These are phyloP conservation scores for Argyresthia albistria DNA, from an alignment of 2,888 invertebrate genomes.

Conservation along the genomic window DNA sequence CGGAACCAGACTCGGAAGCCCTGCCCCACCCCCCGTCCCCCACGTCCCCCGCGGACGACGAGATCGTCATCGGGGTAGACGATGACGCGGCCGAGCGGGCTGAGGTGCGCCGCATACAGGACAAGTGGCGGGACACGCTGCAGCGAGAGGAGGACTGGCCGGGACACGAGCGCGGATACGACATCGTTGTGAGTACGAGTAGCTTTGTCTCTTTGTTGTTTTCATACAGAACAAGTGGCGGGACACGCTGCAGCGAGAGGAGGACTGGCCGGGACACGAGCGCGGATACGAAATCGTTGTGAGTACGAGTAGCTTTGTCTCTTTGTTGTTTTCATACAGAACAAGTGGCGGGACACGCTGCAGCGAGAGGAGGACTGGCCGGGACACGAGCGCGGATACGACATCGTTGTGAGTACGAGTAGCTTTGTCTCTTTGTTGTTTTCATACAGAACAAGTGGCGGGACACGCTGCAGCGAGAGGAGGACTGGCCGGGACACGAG, in stretches of 20 bases:
- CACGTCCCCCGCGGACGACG: constrained; percentile 63
- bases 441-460: constrained; percentile 84
- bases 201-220: neutral
- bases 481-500: constrained; percentile 59
- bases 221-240: constrained; percentile 84
- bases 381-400: constrained; percentile 70
- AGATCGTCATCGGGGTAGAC: constrained; percentile 74
- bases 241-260: constrained; percentile 75
- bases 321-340: constrained; percentile 63
- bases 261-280: constrained; percentile 59
- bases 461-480: constrained; percentile 75
- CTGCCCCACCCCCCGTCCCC: constrained; percentile 69
- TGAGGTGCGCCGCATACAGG: constrained; percentile 80
- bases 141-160: constrained; percentile 67
- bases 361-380: constrained; percentile 67
- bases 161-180: constrained; percentile 70
- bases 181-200: constrained; percentile 80
- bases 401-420: constrained; percentile 80
- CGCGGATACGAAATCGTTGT: constrained; percentile 84
- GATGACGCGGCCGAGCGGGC: constrained; percentile 42
- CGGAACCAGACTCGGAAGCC: constrained; percentile 76
- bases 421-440: neutral
- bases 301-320: constrained; percentile 27
- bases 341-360: constrained; percentile 83
- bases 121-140: constrained; percentile 83